phyloP scores from a whole-genome alignment of 2,888 invertebrate genomes.

The Mamestra brassicae region DNA sequence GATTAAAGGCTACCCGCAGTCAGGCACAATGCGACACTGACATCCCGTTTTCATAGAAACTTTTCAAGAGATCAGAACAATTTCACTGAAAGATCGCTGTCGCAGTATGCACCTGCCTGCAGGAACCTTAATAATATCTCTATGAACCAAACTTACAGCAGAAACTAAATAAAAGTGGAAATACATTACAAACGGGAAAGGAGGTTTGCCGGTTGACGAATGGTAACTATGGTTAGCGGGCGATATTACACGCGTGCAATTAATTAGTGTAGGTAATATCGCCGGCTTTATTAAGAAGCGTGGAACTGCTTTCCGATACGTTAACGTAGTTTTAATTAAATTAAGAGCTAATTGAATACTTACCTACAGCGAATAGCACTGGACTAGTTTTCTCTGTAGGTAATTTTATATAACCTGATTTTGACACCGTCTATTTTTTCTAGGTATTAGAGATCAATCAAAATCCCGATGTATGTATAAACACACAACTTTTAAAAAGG shows the following conservation, averaged over 20 bases:
- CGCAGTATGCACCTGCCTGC: background rate
- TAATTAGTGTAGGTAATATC: constrained; percentile 56
- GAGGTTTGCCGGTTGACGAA: constrained; percentile 14
- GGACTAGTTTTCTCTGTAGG: background rate
- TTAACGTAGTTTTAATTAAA: constrained; percentile 50
- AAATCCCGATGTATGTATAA: too few species aligned
- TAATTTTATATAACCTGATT: background rate
- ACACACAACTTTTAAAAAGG: too few species aligned
- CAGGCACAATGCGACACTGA: too few species aligned
- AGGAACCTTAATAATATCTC: background rate
- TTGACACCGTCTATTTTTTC: background rate
- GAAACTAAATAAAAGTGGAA: constrained; percentile 33
- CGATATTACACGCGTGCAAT: constrained; percentile 49
- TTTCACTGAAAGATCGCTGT: background rate
- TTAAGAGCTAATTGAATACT: constrained; percentile 24
- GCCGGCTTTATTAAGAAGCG: constrained; percentile 45
- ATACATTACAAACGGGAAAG: constrained; percentile 35
- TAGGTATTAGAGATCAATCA: too few species aligned
- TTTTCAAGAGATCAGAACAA: too few species aligned
- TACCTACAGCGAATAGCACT: background rate
- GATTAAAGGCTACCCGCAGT: too few species aligned
- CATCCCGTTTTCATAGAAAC: too few species aligned
- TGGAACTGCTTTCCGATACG: constrained; percentile 47
- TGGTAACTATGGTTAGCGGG: constrained; percentile 27
- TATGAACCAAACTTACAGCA: constrained; percentile 31